Conservation (phyloP, 2,888 invertebrate genomes). For the Onthophagus sagittarius region DNA sequence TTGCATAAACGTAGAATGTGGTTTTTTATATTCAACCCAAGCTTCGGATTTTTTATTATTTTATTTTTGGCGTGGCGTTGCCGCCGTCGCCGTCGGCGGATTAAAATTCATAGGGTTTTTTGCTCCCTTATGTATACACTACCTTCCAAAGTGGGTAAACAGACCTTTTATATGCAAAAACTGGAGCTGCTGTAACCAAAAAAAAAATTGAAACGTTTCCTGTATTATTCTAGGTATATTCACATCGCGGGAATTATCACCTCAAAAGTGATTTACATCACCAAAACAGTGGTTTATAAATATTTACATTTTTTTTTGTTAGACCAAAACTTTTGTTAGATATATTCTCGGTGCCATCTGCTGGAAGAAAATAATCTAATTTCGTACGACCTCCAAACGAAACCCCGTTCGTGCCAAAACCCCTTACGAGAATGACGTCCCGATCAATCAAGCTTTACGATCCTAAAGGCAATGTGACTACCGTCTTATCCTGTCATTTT, state of each 20-base stretch:
- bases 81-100: background rate
- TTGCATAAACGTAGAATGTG: background rate
- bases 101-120: background rate
- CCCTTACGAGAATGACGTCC: background rate
- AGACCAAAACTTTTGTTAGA: no score
- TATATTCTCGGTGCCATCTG: background rate
- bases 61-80: background rate
- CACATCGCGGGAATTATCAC: background rate
- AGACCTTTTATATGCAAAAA: background rate
- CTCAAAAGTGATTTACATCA: background rate
- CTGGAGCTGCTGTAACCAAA: background rate
- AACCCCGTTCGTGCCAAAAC: background rate
- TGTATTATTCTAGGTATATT: background rate
- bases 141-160: background rate
- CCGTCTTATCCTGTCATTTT: background rate
- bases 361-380: background rate
- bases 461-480: background rate
- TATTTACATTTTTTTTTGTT: background rate
- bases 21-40: background rate
- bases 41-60: background rate
- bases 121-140: background rate
- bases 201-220: background rate
- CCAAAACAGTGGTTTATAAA: background rate
- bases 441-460: background rate
- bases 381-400: background rate